A percentile compares a stretch with the other conserved stretches of the same genome.
Conservation (phyloP, 2,797 vertebrate species). For the Platyrinchus mystaceus region DNA sequence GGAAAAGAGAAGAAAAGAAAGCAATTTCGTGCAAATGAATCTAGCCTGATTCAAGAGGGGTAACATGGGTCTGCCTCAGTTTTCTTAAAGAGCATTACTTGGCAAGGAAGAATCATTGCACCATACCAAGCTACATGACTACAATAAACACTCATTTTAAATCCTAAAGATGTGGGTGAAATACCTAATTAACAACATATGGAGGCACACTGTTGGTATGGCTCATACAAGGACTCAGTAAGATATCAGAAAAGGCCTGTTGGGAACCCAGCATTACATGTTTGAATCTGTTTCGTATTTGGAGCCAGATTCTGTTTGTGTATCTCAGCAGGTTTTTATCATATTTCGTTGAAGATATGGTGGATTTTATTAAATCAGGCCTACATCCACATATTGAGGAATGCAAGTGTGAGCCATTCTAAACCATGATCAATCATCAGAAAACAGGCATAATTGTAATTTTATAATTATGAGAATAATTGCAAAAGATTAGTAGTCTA, state of each 20-base stretch:
- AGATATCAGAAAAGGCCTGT: background rate
- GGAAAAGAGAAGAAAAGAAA: background rate
- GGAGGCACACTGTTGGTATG: background rate
- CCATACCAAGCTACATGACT: background rate
- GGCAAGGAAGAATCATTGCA: background rate
- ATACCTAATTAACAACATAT: background rate
- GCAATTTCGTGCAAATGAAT: background rate
- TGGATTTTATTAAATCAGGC: background rate
- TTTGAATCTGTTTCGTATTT: background rate
- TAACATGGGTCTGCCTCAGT: background rate
- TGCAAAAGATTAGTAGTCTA: constrained; percentile 10
- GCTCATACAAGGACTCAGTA: background rate
- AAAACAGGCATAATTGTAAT: background rate
- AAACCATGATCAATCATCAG: background rate
- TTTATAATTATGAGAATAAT: constrained; percentile 39
- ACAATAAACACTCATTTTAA: background rate
- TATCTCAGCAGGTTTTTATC: background rate
- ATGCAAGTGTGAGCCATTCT: background rate
- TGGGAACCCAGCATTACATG: background rate
- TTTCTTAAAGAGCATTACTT: background rate
- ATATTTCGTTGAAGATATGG: rapidly evolving
- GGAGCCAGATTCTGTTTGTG: background rate
- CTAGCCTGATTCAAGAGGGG: background rate
- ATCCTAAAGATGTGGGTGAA: background rate
- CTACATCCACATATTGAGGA: background rate